A percentile compares a stretch with the other conserved stretches of the same genome.
Evolutionary conservation across 2,888 invertebrate genomes (phyloP).

Genomic region (Leucophenga maculata): DNA sequence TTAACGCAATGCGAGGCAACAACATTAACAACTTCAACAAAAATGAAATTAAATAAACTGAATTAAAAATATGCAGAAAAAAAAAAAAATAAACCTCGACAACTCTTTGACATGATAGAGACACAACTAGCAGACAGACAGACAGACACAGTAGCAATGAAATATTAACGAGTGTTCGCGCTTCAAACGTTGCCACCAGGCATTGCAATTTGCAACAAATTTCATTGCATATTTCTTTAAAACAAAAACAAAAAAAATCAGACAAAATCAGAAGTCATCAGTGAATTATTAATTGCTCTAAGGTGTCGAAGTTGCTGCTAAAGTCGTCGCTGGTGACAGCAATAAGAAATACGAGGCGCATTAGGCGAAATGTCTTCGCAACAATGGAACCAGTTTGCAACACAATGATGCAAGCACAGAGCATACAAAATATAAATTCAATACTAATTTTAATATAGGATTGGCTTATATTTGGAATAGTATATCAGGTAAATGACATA

Average conservation of each 20-base stretch:
- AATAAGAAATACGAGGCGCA: too few relatives aligned
- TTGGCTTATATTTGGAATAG: too few relatives aligned
- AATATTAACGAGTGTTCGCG: not conserved
- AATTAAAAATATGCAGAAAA: not conserved
- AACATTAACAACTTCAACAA: constrained; percentile 15
- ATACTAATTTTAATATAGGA: too few relatives aligned
- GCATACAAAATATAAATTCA: too few relatives aligned
- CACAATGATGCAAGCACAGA: too few relatives aligned
- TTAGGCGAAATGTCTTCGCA: too few relatives aligned
- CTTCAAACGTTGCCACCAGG: not conserved
- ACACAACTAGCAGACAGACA: not conserved
- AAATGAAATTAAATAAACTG: constrained; percentile 18
- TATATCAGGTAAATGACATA: too few relatives aligned
- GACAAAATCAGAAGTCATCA: too few relatives aligned
- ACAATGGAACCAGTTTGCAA: too few relatives aligned
- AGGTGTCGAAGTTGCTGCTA: not conserved
- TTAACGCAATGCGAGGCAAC: constrained; percentile 11
- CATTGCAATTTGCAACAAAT: not conserved
- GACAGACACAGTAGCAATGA: not conserved
- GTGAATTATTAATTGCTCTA: too few relatives aligned
- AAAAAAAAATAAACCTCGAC: not conserved
- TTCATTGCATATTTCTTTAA: not conserved
- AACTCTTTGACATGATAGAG: not conserved
- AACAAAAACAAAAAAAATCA: too few relatives aligned
- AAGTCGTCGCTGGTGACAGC: not conserved